Evolutionary conservation across 2,113 vertebrate genomes (phyloP).

Genomic region (Ailuropoda melanoleuca): DNA sequence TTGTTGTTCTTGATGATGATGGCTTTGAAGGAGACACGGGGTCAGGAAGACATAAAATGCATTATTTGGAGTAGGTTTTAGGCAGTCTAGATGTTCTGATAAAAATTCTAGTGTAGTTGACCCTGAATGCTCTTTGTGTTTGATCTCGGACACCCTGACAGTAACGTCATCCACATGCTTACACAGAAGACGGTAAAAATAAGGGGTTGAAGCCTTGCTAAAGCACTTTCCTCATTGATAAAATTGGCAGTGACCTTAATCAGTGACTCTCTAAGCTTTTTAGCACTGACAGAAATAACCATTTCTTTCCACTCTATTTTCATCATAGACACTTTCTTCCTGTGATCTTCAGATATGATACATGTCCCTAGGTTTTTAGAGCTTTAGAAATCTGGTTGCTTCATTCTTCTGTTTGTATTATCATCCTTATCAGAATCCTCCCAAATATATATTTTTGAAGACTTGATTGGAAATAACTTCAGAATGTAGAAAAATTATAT

Average conservation of each 20-base stretch:
- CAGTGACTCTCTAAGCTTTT: slow-evolving; percentile 71
- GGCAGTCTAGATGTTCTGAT: not conserved
- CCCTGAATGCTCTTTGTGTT: slow-evolving; percentile 19
- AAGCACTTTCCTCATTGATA: slow-evolving; percentile 70
- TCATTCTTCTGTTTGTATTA: slow-evolving; percentile 33
- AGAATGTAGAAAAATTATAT: not conserved
- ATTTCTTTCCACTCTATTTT: slow-evolving; percentile 57
- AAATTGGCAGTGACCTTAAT: slow-evolving; percentile 75
- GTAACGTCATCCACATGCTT: not conserved
- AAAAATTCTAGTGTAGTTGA: slow-evolving; percentile 2
- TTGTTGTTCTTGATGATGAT: not conserved
- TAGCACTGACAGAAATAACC: slow-evolving; percentile 57
- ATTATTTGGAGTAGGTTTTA: not conserved
- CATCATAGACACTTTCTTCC: slow-evolving; percentile 34
- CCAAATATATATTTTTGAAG: slow-evolving; percentile 6
- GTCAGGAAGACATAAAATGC: not conserved
- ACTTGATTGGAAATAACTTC: not conserved
- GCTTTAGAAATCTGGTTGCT: slow-evolving; percentile 41
- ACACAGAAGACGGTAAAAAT: not conserved
- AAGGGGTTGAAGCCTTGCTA: slow-evolving; percentile 34
- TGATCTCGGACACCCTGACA: not conserved
- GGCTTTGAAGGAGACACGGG: not conserved
- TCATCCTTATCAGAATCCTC: slow-evolving; percentile 34
- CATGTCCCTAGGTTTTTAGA: slow-evolving; percentile 6
- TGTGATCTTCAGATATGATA: slow-evolving; percentile 47